A percentile compares a stretch with the other conserved stretches of the same genome.
These are phyloP conservation scores for Pagetopsis macropterus DNA, from an alignment of 2,797 vertebrate species.

Conservation along the genomic window DNA sequence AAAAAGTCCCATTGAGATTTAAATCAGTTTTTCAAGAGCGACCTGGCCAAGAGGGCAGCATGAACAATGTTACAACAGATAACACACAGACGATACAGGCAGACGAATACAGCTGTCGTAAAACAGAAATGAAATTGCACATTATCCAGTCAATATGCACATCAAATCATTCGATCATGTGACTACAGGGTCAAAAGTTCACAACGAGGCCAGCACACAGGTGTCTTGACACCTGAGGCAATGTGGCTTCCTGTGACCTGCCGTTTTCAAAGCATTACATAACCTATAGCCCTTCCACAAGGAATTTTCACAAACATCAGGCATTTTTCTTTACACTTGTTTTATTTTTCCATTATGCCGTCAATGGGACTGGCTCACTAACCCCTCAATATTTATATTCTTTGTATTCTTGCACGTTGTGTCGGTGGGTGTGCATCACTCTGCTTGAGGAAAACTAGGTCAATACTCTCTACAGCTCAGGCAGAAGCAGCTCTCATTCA, in stretches of 20 bases:
- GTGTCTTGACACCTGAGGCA: slow-evolving; percentile 53
- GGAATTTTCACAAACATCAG: slow-evolving; percentile 5
- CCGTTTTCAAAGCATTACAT: slow-evolving; percentile 31
- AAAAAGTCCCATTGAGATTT: no score
- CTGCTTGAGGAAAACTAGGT: slow-evolving; percentile 81
- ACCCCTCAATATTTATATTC: slow-evolving; percentile 59
- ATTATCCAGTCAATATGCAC: no score
- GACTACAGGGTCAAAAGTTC: slow-evolving; percentile 62
- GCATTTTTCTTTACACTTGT: not conserved
- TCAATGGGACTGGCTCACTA: slow-evolving; percentile 28
- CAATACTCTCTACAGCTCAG: slow-evolving; percentile 77
- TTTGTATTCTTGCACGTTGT: slow-evolving; percentile 58
- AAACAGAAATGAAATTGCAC: no score
- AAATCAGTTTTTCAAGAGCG: no score
- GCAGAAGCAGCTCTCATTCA: slow-evolving; percentile 76
- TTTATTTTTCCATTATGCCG: slow-evolving; percentile 22
- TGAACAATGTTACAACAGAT: no score
- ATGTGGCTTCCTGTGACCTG: slow-evolving; percentile 3
- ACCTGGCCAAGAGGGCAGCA: no score
- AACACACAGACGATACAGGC: no score
- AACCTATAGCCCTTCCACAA: slow-evolving; percentile 8
- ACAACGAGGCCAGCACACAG: slow-evolving; percentile 46
- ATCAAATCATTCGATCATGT: slow-evolving; percentile 1
- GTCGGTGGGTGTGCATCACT: slow-evolving; percentile 65
- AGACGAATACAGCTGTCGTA: no score